phyloP scores from a whole-genome alignment of 2,888 invertebrate species.

The Volucella bombylans region DNA sequence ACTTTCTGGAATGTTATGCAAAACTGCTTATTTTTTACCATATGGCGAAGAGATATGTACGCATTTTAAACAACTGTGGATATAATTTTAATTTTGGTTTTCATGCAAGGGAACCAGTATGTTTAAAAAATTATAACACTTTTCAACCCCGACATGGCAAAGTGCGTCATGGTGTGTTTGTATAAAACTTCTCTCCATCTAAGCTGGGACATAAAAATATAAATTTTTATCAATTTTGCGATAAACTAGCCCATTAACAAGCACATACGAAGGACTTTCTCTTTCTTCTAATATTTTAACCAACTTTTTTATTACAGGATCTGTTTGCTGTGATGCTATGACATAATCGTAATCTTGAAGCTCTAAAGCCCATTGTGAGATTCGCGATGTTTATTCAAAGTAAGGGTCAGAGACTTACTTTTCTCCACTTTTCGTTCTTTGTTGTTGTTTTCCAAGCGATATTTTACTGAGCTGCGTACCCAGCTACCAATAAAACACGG shows the following conservation, averaged over 20 bases:
- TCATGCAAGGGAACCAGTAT: conserved; percentile 43
- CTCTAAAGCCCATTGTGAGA: conserved; percentile 62
- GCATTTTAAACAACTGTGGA: conserved; percentile 32
- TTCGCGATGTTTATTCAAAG: conserved; percentile 70
- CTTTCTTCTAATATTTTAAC: conserved; percentile 55
- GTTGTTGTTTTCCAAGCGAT: too few species aligned
- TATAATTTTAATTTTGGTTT: conserved; percentile 25
- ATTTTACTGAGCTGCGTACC: too few species aligned
- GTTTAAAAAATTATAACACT: too few species aligned
- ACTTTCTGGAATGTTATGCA: too few species aligned
- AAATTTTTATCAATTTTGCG: conserved; percentile 16
- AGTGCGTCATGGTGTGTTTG: too few species aligned
- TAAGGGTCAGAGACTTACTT: too few species aligned
- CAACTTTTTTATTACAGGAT: conserved; percentile 66
- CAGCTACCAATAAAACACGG: too few species aligned
- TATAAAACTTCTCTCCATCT: too few species aligned
- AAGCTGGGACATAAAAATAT: conserved; percentile 43
- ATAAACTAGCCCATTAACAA: neutral
- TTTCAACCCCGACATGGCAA: too few species aligned
- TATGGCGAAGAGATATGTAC: conserved; percentile 75
- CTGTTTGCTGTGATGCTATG: conserved; percentile 50
- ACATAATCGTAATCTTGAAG: too few species aligned
- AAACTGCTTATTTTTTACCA: too few species aligned
- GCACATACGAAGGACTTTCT: conserved; percentile 37
- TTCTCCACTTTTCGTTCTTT: too few species aligned